phyloP scores from a whole-genome alignment of 2,888 invertebrate genomes.

The Caenorhabditis sp. region DNA sequence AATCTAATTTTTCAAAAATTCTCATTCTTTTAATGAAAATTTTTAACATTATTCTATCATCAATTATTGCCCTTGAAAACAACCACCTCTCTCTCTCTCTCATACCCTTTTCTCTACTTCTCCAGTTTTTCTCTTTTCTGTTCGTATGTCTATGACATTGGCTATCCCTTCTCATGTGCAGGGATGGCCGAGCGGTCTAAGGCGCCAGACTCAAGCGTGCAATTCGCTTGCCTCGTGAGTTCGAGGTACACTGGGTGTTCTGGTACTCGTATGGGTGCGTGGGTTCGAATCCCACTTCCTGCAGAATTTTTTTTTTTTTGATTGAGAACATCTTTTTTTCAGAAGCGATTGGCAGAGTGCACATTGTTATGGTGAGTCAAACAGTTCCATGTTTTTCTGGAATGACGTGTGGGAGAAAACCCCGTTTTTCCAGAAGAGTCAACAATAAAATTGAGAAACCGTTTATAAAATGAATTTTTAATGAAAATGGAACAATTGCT shows the following conservation, averaged over 20 bases:
- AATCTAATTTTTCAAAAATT: not conserved
- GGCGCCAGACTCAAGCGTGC: conserved; percentile 72
- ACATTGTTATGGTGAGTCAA: too few relatives aligned
- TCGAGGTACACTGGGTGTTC: conserved; percentile 49
- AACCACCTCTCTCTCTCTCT: not conserved
- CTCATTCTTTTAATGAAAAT: too few relatives aligned
- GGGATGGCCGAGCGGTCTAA: conserved; percentile 72
- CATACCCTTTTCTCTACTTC: not conserved
- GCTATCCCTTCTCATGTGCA: not conserved
- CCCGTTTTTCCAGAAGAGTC: too few relatives aligned
- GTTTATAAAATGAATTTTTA: too few relatives aligned
- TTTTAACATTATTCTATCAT: not conserved
- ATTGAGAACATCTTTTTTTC: not conserved
- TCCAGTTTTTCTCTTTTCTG: not conserved
- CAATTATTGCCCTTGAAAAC: not conserved
- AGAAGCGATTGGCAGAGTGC: not conserved
- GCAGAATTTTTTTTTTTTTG: conserved; percentile 19
- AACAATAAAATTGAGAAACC: too few relatives aligned
- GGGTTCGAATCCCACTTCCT: conserved; percentile 65
- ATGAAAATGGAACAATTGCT: too few relatives aligned
- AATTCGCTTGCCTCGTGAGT: conserved; percentile 31
- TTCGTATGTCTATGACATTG: not conserved
- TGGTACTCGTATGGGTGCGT: conserved; percentile 62
- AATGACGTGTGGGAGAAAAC: too few relatives aligned
- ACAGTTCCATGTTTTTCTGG: too few relatives aligned